phyloP scores from a whole-genome alignment of 2,888 invertebrate species.

The Hedychridium roseum region DNA sequence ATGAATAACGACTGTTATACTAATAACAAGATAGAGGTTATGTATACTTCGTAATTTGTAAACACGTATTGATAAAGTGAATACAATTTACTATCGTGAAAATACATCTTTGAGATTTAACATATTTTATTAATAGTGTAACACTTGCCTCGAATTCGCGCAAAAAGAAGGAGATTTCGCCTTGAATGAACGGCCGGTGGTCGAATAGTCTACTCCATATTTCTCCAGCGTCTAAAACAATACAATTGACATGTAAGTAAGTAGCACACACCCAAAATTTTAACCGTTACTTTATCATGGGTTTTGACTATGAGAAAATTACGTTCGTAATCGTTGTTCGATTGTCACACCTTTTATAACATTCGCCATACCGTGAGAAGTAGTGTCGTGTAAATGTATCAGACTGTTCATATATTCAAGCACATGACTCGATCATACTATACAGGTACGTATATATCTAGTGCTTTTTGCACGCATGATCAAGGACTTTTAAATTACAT shows the following conservation, averaged over 20 bases:
- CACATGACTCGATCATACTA: neutral
- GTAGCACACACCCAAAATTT: no score
- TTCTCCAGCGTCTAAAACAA: slow-evolving; percentile 80
- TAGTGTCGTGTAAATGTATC: neutral
- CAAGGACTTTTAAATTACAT: no score
- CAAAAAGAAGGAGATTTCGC: slow-evolving; percentile 84
- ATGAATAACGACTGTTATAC: no score
- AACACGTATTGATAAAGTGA: no score
- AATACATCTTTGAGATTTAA: neutral
- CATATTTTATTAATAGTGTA: neutral
- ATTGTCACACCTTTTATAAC: slow-evolving; percentile 58
- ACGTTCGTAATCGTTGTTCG: slow-evolving; percentile 21
- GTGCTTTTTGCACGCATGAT: no score
- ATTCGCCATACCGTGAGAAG: slow-evolving; percentile 53
- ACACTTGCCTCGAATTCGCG: slow-evolving; percentile 83
- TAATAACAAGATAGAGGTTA: no score
- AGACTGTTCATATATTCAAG: neutral
- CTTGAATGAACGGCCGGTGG: slow-evolving; percentile 84
- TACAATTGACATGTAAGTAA: no score
- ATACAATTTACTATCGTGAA: slow-evolving; percentile 1
- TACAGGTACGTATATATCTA: neutral
- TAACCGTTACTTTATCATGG: no score
- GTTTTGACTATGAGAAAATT: no score
- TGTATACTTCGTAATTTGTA: no score
- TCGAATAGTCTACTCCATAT: slow-evolving; percentile 87